phyloP scores from a whole-genome alignment of 2,113 vertebrate species.

The Etheostoma cragini region DNA sequence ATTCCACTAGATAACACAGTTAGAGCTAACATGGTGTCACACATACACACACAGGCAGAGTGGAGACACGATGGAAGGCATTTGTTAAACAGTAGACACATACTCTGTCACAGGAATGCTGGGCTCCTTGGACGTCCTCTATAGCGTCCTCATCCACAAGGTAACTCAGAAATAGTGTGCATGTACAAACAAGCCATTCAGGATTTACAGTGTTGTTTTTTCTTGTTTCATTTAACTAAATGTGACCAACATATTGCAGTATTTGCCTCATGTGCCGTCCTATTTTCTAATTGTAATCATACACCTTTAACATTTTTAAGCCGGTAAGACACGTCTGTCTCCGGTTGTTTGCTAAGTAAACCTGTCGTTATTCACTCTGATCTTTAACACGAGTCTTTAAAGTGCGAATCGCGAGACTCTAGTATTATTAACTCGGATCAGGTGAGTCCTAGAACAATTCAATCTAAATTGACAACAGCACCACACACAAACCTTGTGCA shows the following conservation, averaged over 20 bases:
- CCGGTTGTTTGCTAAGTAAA: neutral
- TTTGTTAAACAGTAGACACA: slow-evolving; percentile 49
- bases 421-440: too few relatives aligned
- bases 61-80: slow-evolving; percentile 59
- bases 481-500: too few relatives aligned
- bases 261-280: neutral
- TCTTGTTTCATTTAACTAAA: neutral
- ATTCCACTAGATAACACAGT: slow-evolving; percentile 71
- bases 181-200: neutral
- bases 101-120: slow-evolving; percentile 72
- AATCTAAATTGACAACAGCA: too few relatives aligned
- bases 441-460: too few relatives aligned
- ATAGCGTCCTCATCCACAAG: slow-evolving; percentile 83
- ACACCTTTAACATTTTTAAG: neutral
- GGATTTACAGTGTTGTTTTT: neutral
- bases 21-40: slow-evolving; percentile 7
- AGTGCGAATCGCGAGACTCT: too few relatives aligned
- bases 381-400: too few relatives aligned
- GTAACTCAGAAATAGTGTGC: slow-evolving; percentile 53
- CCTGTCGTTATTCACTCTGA: too few relatives aligned
- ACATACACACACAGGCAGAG: slow-evolving; percentile 39
- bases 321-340: neutral
- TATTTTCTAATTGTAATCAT: neutral
- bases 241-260: neutral
- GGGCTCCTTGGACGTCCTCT: slow-evolving; percentile 84